Percentiles rank a stretch among this genome's conserved stretches.
These are phyloP conservation scores for Thrips palmi DNA, from an alignment of 1,140 invertebrate species.

Conservation along the genomic window DNA sequence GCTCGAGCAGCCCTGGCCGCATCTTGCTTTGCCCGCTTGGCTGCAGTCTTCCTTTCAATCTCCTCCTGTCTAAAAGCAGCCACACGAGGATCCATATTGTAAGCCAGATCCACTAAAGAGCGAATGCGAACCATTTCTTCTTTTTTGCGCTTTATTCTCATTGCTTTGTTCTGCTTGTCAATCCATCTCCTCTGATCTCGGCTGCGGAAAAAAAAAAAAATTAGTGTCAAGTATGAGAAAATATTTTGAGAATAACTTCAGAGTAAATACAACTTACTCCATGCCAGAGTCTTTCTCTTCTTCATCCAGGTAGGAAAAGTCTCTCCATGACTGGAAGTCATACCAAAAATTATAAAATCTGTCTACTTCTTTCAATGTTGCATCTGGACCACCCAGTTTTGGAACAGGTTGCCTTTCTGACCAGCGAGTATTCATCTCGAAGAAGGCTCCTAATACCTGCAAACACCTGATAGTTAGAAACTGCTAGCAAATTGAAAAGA, in stretches of 20 bases:
- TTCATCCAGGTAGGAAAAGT: slow-evolving; percentile 98
- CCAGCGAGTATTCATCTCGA: slow-evolving; percentile 82
- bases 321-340: slow-evolving; percentile 95
- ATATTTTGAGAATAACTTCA: too few species aligned
- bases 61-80: slow-evolving; percentile 85
- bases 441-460: slow-evolving; percentile 47
- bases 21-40: slow-evolving; percentile 79
- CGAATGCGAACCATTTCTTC: slow-evolving; percentile 88
- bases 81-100: slow-evolving; percentile 84
- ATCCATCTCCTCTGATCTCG: slow-evolving; percentile 92
- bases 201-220: slow-evolving; percentile 22
- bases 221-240: not conserved
- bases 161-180: slow-evolving; percentile 92
- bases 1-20: slow-evolving; percentile 62
- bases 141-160: slow-evolving; percentile 80
- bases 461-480: slow-evolving; percentile 9
- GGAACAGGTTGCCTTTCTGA: slow-evolving; percentile 78
- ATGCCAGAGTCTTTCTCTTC: slow-evolving; percentile 96
- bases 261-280: slow-evolving; percentile 33
- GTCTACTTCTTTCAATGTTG: slow-evolving; percentile 55
- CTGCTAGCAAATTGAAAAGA: too few species aligned
- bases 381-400: slow-evolving; percentile 54
- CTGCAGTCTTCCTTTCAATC: slow-evolving; percentile 73
- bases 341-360: slow-evolving; percentile 87
- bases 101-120: slow-evolving; percentile 79